Conservation (phyloP, 2,888 invertebrate genomes). For the Copidosoma aretas region DNA sequence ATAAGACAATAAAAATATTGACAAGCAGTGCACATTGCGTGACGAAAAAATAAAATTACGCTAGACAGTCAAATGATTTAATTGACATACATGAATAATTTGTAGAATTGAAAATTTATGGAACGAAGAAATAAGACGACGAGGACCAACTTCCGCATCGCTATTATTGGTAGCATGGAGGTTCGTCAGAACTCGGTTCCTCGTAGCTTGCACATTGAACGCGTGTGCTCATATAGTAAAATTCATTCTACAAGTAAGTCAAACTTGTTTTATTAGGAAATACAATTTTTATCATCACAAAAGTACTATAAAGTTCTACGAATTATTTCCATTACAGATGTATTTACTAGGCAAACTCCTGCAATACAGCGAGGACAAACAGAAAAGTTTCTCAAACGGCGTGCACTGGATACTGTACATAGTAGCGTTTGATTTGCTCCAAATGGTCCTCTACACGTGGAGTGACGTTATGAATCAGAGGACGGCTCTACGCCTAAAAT, state of each 20-base stretch:
- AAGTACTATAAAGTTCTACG: too few species aligned
- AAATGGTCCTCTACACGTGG: conserved; percentile 63
- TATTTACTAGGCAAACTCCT: conserved; percentile 63
- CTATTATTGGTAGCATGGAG: conserved; percentile 63
- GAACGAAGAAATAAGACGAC: conserved; percentile 63
- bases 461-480: conserved; percentile 65
- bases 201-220: conserved; percentile 61
- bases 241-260: conserved; percentile 28
- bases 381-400: conserved; percentile 60
- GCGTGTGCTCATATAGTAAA: conserved; percentile 47
- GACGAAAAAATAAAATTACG: too few species aligned
- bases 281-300: background rate
- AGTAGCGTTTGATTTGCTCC: conserved; percentile 61
- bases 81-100: conserved; percentile 3
- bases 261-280: background rate
- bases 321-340: too few species aligned
- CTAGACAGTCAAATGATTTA: background rate
- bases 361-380: conserved; percentile 59
- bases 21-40: background rate
- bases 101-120: conserved; percentile 65
- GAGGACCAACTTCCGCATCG: conserved; percentile 63
- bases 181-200: conserved; percentile 63
- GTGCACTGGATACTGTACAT: conserved; percentile 63
- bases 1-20: background rate
- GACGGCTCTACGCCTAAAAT: conserved; percentile 58